Evolutionary conservation across 2,888 invertebrate species (phyloP), one percentile per base, ranked within the genome.

Genomic region (Byasa hedistus): DNA sequence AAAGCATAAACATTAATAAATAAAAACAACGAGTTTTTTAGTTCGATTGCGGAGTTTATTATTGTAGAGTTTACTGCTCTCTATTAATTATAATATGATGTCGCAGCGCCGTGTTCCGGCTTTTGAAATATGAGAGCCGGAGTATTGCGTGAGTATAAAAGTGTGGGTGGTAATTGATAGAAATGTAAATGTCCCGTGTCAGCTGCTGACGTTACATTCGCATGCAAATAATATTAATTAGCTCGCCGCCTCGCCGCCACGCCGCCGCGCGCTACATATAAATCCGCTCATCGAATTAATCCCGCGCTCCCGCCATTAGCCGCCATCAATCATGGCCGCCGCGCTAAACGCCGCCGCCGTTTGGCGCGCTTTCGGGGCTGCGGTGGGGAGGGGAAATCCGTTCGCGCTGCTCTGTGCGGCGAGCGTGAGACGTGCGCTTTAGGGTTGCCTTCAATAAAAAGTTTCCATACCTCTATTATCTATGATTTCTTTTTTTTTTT

Each of bases 251-350:
- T 2, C 36, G 8, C 19, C 22, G 23, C 5, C 22, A 7, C 21
- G n/a, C 36, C 21, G 56, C 23, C 61, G 32, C 32, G 32, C 21
- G 24, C 36, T 61, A 59, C 68, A 64, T 57, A 48, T 32, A 64
- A 64, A 69, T 69, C 64, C 66, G 64, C 59, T 61, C 61, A 44
- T 61, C 56, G 68, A 57, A 69, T 68, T 73, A 72, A 71, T 68
- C 71, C 71, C 61, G 65, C 69, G 68, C 69, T 67, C 62, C 69
- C 69, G 71, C 78, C 80, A 84, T 84, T 83, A 84, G 69, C 78
- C 72, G 71, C 77, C 69, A 80, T 81, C 83, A 80, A 83, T 84
- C 83, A 84, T 73, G 71, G 61, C 69, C 69, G 76, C 69, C 60
- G 59, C 67, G 73, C 71, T 77, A 76, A 77, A 77, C 74, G 70